Evolutionary conservation across 2,888 invertebrate species (phyloP).

Genomic region (Cotesia congregata): DNA sequence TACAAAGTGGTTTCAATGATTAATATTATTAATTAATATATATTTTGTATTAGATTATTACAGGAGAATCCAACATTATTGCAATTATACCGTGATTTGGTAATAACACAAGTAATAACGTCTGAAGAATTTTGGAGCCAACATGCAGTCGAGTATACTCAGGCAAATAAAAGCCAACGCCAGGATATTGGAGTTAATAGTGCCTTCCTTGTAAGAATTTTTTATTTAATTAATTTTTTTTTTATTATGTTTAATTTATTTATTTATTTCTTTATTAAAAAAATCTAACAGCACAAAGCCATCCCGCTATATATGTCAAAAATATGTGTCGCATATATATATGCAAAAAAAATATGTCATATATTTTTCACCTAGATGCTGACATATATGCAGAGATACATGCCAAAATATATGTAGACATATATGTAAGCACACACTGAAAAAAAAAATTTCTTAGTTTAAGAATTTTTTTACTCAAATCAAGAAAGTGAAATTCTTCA

Average conservation of each 20-base stretch:
- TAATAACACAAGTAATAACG: conserved; percentile 94
- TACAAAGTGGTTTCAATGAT: neutral
- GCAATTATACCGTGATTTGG: conserved; percentile 96
- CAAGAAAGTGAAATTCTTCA: no score
- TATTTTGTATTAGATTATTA: conserved; percentile 77
- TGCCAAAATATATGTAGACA: no score
- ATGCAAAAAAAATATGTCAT: neutral
- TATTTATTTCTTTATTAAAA: no score
- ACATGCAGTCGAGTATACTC: conserved; percentile 84
- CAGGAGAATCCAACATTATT: conserved; percentile 91
- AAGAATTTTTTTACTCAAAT: no score
- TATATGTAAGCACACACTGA: no score
- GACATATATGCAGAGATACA: no score
- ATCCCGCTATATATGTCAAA: no score
- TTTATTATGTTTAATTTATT: neutral
- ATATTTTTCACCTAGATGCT: no score
- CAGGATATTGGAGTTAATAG: conserved; percentile 88
- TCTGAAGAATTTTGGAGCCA: conserved; percentile 99
- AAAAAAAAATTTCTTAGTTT: no score
- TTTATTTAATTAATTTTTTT: neutral
- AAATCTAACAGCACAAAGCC: no score
- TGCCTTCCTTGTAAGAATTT: conserved; percentile 73
- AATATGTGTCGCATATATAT: neutral
- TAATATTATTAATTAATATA: neutral
- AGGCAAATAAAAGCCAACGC: conserved; percentile 79